Evolutionary conservation across 2,113 vertebrate genomes (phyloP).

Genomic region (Micromys minutus): DNA sequence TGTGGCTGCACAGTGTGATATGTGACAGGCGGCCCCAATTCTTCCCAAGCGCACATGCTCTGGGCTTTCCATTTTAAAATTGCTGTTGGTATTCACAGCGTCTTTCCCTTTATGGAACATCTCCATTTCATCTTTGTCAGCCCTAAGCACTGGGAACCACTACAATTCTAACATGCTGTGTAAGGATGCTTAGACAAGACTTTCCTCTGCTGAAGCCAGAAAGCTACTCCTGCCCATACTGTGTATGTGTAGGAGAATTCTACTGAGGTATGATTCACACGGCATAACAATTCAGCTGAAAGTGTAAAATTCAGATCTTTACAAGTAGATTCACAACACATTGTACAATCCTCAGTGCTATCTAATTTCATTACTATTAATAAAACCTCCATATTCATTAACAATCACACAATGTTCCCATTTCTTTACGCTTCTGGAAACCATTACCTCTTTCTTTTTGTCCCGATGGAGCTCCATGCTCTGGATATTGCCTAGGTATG

Average conservation of each 20-base stretch:
- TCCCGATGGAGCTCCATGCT: neutral
- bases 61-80: constrained; percentile 8
- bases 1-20: neutral
- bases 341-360: neutral
- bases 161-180: neutral
- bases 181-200: neutral
- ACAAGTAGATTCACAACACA: neutral
- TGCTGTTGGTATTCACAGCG: neutral
- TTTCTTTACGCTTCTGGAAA: neutral
- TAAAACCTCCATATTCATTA: neutral
- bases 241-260: neutral
- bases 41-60: neutral
- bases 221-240: neutral
- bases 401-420: neutral
- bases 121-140: neutral
- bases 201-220: neutral
- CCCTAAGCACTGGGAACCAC: neutral
- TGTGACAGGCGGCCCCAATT: neutral
- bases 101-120: neutral
- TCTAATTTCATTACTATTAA: neutral
- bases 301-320: neutral
- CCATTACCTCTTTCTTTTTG: neutral
- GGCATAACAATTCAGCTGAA: neutral
- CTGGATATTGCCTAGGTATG: neutral
- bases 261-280: neutral